phyloP scores from a whole-genome alignment of 2,113 vertebrate genomes.

The Platysternon megacephalum region DNA sequence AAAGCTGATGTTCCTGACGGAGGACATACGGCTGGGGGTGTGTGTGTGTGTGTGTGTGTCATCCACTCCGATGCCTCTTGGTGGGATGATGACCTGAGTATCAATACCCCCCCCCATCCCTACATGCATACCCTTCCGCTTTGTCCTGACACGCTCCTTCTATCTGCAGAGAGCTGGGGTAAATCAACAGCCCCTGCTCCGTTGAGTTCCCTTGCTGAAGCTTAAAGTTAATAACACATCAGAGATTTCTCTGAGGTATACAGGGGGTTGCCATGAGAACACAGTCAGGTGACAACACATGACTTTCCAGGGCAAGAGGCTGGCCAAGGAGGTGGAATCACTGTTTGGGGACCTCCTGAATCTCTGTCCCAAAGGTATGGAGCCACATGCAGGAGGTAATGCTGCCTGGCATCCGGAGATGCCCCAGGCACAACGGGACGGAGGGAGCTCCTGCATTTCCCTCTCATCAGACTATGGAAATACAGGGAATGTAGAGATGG shows the following conservation, averaged over 20 bases:
- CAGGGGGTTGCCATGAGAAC: not conserved
- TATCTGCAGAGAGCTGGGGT: not conserved
- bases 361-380: not conserved
- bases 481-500: not conserved
- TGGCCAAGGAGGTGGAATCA: not conserved
- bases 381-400: accelerated
- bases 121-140: not conserved
- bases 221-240: not conserved
- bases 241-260: not conserved
- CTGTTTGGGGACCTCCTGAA: not conserved
- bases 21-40: not conserved
- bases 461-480: accelerated
- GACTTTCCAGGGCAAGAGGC: not conserved
- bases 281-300: accelerated
- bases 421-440: not conserved
- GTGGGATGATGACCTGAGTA: not conserved
- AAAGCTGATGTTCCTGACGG: not conserved
- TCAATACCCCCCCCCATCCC: not conserved
- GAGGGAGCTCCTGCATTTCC: not conserved
- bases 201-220: not conserved
- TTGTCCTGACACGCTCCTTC: not conserved
- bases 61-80: not conserved
- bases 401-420: accelerated
- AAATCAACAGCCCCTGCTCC: not conserved
- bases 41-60: too few relatives aligned